Percentiles rank a stretch among this genome's conserved stretches.
Conservation (phyloP, 2,797 vertebrate genomes). For the Arctocebus calabarensis region DNA sequence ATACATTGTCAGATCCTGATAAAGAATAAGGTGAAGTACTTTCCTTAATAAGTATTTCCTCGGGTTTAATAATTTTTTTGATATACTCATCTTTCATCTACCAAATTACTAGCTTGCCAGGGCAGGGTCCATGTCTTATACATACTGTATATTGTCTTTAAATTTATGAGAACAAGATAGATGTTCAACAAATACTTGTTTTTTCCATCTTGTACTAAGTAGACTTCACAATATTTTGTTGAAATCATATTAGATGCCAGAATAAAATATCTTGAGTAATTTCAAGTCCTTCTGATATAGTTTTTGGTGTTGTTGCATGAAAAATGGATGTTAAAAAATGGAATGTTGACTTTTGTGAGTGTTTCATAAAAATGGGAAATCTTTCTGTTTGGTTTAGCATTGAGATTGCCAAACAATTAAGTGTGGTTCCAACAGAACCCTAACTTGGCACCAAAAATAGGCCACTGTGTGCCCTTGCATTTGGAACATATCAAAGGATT, state of each 20-base stretch:
- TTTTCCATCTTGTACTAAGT: conserved; percentile 31
- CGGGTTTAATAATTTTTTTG: neutral
- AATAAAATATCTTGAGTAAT: conserved; percentile 56
- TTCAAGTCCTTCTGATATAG: conserved; percentile 48
- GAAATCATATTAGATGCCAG: conserved; percentile 35
- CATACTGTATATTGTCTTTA: neutral
- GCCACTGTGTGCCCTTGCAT: neutral
- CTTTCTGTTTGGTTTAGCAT: conserved; percentile 53
- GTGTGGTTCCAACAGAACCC: conserved; percentile 51
- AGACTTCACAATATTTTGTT: conserved; percentile 41
- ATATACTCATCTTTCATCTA: neutral
- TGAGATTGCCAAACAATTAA: conserved; percentile 59
- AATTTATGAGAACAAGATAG: conserved; percentile 34
- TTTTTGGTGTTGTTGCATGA: conserved; percentile 54
- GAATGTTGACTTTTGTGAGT: conserved; percentile 73
- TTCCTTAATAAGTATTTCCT: neutral
- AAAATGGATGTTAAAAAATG: conserved; percentile 62
- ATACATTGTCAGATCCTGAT: neutral
- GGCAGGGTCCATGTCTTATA: neutral
- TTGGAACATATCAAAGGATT: conserved; percentile 50
- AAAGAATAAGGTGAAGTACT: neutral
- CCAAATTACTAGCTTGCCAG: neutral
- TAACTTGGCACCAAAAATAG: conserved; percentile 62
- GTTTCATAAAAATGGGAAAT: conserved; percentile 77
- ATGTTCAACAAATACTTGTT: conserved; percentile 13